phyloP scores from a whole-genome alignment of 2,113 vertebrate species.

The Steatornis caripensis region DNA sequence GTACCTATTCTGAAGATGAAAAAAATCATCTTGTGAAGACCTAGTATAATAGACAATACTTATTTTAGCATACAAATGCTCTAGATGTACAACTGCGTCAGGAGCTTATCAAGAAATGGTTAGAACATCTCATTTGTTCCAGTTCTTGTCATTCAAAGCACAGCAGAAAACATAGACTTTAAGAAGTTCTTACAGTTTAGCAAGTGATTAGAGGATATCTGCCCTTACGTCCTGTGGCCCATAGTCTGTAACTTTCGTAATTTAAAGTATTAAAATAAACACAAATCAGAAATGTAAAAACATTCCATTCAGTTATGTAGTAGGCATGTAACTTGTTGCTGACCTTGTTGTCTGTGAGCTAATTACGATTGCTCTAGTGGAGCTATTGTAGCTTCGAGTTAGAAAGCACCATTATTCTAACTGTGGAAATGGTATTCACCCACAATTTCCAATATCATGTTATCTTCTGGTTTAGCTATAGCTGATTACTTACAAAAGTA shows the following conservation, averaged over 20 bases:
- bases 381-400: neutral
- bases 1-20: neutral
- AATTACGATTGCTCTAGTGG: neutral
- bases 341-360: neutral
- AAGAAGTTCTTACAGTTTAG: neutral
- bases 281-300: neutral
- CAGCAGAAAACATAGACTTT: neutral
- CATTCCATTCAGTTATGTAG: neutral
- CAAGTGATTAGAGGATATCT: neutral
- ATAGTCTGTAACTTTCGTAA: neutral
- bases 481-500: neutral
- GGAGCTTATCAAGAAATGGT: neutral
- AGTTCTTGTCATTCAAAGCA: neutral
- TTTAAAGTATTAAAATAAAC: neutral
- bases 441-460: neutral
- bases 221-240: neutral
- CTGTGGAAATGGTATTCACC: neutral
- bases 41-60: neutral
- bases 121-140: neutral
- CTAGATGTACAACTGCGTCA: neutral
- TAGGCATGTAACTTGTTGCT: neutral
- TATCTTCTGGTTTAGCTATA: neutral
- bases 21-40: neutral
- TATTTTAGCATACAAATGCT: neutral
- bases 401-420: neutral